Conservation (phyloP, 2,113 vertebrate genomes). For the Gallinago media region DNA sequence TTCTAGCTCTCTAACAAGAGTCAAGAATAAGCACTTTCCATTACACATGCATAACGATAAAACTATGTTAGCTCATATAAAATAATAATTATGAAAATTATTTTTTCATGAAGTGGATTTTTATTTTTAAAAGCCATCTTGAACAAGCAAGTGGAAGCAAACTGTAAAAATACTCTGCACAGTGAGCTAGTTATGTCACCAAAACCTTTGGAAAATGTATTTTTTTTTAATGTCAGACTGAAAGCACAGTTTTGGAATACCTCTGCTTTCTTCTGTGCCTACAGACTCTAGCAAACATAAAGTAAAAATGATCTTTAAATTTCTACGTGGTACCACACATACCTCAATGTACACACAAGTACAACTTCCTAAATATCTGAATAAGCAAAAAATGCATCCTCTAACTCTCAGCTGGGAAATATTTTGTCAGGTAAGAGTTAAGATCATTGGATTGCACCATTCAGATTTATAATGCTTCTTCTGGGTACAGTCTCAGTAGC, state of each 20-base stretch:
- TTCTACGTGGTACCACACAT: neutral
- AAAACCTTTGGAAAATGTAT: neutral
- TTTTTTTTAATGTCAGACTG: neutral
- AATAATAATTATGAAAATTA: slow-evolving; percentile 65
- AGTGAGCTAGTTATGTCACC: neutral
- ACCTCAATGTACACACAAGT: neutral
- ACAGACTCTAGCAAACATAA: neutral
- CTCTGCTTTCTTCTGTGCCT: neutral
- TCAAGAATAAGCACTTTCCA: slow-evolving; percentile 63
- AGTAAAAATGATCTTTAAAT: neutral
- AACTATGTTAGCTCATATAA: slow-evolving; percentile 50
- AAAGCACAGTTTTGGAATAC: neutral
- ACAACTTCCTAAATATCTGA: neutral
- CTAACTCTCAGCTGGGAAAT: neutral
- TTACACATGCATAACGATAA: slow-evolving; percentile 39
- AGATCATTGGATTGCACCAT: neutral
- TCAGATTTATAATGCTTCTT: neutral
- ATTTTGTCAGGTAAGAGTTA: neutral
- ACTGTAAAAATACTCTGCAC: neutral
- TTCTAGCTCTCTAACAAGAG: slow-evolving; percentile 50
- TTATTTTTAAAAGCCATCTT: slow-evolving; percentile 56
- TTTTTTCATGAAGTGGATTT: slow-evolving; percentile 50
- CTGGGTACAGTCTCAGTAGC: neutral
- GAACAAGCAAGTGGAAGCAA: slow-evolving; percentile 10
- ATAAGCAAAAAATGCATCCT: neutral